Conservation (phyloP, 2,797 vertebrate genomes). For the Poecile montanus region DNA sequence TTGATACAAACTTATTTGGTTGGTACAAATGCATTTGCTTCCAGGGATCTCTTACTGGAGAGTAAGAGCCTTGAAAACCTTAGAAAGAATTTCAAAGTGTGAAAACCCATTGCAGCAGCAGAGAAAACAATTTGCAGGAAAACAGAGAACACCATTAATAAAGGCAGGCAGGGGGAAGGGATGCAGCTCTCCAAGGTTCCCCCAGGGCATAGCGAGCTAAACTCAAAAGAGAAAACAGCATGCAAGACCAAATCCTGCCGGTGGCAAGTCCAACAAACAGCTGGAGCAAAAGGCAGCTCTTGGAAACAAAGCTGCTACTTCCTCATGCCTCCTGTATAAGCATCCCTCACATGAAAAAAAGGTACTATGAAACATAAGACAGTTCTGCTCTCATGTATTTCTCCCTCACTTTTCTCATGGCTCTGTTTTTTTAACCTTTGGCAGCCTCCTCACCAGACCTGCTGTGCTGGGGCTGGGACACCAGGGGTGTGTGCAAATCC, state of each 20-base stretch:
- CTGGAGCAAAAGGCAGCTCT: not conserved
- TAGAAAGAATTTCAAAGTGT: not conserved
- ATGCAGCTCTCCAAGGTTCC: not conserved
- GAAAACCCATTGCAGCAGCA: not conserved
- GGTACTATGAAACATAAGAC: not conserved
- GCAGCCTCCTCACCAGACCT: not conserved
- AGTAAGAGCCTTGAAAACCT: not conserved
- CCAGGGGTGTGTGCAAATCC: rapidly evolving
- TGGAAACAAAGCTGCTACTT: not conserved
- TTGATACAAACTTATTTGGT: not conserved
- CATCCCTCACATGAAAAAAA: not conserved
- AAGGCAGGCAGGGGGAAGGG: not conserved
- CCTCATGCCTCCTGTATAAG: not conserved
- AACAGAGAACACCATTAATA: not conserved
- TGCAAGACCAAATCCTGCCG: slow-evolving; percentile 2
- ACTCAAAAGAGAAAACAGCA: slow-evolving; percentile 20
- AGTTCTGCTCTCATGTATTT: not conserved
- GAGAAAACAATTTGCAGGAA: slow-evolving; percentile 17
- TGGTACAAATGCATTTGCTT: not conserved
- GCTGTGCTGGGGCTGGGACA: not conserved
- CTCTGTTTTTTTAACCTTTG: not conserved
- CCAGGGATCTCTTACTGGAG: not conserved
- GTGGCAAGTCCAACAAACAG: slow-evolving; percentile 9
- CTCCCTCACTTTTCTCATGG: not conserved
- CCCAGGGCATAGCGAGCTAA: not conserved